Evolutionary conservation across 2,888 invertebrate species (phyloP).

Genomic region (Leptopterna dolabrata): DNA sequence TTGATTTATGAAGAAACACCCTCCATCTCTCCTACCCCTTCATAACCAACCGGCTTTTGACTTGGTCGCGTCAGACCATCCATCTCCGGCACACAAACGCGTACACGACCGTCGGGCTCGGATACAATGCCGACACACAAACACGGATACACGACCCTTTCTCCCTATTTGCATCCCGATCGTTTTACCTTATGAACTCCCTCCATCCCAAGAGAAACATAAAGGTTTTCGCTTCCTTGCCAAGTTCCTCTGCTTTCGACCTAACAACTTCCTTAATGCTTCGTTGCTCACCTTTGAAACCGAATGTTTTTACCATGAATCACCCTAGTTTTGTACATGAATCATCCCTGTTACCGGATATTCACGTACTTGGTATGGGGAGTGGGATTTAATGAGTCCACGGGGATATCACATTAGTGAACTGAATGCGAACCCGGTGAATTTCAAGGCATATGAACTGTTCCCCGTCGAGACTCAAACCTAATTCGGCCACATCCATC

Average conservation of each 20-base stretch:
- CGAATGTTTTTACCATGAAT: neutral
- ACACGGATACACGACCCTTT: neutral
- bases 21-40: neutral
- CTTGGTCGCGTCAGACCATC: neutral
- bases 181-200: constrained; percentile 37
- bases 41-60: neutral
- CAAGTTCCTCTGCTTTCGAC: neutral
- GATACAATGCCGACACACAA: neutral
- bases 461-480: neutral
- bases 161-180: constrained; percentile 23
- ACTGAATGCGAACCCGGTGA: neutral
- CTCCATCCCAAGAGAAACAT: neutral
- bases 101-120: neutral
- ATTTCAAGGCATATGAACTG: neutral
- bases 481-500: neutral
- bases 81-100: neutral
- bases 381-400: neutral
- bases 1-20: constrained; percentile 43
- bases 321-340: neutral
- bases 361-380: neutral
- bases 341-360: neutral
- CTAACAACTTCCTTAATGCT: constrained; percentile 9
- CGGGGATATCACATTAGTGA: neutral
- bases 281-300: neutral
- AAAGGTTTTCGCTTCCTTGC: neutral